Conservation (phyloP, 2,797 vertebrate species). For the Acrocephalus scirpaceus region DNA sequence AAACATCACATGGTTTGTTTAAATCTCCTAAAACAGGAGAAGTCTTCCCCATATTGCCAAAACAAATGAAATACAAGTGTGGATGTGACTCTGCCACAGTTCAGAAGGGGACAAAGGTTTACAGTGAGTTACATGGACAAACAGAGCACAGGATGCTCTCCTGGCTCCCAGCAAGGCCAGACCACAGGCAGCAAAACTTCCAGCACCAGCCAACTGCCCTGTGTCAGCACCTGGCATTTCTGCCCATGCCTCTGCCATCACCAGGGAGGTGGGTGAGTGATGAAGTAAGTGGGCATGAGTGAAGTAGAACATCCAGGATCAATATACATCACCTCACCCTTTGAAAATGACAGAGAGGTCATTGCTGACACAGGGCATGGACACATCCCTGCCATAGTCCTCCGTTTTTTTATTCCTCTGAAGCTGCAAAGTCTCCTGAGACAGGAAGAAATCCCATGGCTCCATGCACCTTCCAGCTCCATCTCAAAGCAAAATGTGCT, state of each 20-base stretch:
- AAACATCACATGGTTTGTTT: constrained; percentile 50
- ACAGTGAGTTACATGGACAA: not conserved
- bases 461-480: not conserved
- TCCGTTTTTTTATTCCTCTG: too few relatives aligned
- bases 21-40: constrained; percentile 14
- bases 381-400: not conserved
- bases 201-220: not conserved
- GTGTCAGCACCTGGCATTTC: not conserved
- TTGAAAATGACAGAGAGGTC: not conserved
- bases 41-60: constrained; percentile 42
- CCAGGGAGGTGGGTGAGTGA: not conserved
- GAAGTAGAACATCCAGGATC: not conserved
- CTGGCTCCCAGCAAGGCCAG: not conserved
- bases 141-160: not conserved
- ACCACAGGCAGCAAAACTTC: not conserved
- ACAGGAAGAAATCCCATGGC: not conserved
- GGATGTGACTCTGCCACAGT: constrained; percentile 5
- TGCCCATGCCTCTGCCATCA: not conserved
- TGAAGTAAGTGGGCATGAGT: not conserved
- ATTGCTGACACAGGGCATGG: accelerated
- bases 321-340: not conserved
- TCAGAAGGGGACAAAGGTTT: constrained; percentile 32
- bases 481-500: not conserved
- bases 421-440: not conserved
- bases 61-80: constrained; percentile 48